Base-by-base conservation (phyloP, 2,113 vertebrate genomes). In the Poeciliopsis retropinna region DNA sequence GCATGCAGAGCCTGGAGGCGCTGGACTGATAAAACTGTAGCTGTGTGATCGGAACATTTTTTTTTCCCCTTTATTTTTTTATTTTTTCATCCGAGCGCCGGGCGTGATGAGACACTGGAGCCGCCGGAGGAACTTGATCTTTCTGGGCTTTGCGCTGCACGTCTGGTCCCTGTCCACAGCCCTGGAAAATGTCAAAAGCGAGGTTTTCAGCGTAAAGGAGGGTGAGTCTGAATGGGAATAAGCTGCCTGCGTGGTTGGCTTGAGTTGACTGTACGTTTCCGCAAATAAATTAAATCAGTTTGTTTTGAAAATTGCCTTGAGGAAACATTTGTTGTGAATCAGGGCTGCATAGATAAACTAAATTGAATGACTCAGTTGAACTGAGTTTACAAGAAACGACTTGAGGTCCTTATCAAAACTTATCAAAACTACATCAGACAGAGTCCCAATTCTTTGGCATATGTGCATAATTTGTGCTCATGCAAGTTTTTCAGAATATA, bases 51-150 rank as follows among this genome's bases (percentile, higher is more conserved):
- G 78, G 78, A 81, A 66, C 27, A 75, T 57, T 66, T 32, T 37
- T 39, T 31, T 37, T 1, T n/a, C 4, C 61, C 81, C 31, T 34
- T 34, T 32, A 32, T 32, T 32, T 10, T 32, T 32, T 32, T 32
- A 31, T 9, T 34, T 12, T 77, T 84, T 72, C 63, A 57, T 67
- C 41, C 39, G 82, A 65, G 22, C 34, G 57, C 73, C 74, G 82
- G 75, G 75, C 80, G 89, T 68, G 83, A 93, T 92, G 90, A 87
- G 80, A 75, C 70, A 44, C 85, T 87, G 90, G 91, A 82, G 85
- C 78, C 83, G 88, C 85, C 77, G 86, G 80, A 80, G 44, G 83
- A 90, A 92, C 88, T 91, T 91, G 72, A 80, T 39, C 34, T 88
- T 86, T 72, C 66, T 92, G 76, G 14, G 89, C 71, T 30, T 88